phyloP scores from a whole-genome alignment of 2,888 invertebrate species.

The Palloptera scutellata region DNA sequence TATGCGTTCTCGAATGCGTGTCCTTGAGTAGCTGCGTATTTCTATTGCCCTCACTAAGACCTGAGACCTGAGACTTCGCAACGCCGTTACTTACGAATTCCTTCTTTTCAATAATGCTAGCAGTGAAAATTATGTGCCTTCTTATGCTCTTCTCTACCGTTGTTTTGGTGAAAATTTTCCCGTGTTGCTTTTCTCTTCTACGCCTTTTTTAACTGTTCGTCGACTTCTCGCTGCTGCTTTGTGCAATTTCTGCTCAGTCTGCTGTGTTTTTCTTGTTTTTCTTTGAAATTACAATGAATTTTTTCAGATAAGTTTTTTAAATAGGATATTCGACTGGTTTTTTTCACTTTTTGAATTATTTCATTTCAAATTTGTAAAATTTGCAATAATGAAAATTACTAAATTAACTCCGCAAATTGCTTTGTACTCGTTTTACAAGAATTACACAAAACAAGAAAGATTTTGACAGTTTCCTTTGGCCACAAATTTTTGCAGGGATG shows the following conservation, averaged over 20 bases:
- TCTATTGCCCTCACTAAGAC: too few species aligned
- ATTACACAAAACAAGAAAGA: background rate
- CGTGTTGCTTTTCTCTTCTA: conserved; percentile 16
- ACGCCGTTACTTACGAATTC: background rate
- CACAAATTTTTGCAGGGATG: too few species aligned
- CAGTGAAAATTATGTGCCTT: too few species aligned
- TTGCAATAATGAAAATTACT: background rate
- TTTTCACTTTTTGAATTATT: conserved; percentile 22
- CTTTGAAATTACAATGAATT: conserved; percentile 25
- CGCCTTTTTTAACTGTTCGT: conserved; percentile 6
- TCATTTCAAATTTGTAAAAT: conserved; percentile 28
- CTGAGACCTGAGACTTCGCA: background rate
- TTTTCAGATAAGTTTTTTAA: background rate
- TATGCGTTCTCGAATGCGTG: too few species aligned
- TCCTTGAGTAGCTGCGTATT: too few species aligned
- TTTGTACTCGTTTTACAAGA: too few species aligned
- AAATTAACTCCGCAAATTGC: too few species aligned
- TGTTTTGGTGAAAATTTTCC: conserved; percentile 20
- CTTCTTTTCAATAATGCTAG: background rate
- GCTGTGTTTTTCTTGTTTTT: conserved; percentile 13
- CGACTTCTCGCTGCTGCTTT: conserved; percentile 5
- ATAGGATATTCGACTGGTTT: conserved; percentile 10
- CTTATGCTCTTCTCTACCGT: background rate
- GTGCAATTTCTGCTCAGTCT: conserved; percentile 9
- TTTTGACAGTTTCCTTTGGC: conserved; percentile 20